Conservation (phyloP, 1,140 invertebrate genomes). For the Atopsyche davidsoni region DNA sequence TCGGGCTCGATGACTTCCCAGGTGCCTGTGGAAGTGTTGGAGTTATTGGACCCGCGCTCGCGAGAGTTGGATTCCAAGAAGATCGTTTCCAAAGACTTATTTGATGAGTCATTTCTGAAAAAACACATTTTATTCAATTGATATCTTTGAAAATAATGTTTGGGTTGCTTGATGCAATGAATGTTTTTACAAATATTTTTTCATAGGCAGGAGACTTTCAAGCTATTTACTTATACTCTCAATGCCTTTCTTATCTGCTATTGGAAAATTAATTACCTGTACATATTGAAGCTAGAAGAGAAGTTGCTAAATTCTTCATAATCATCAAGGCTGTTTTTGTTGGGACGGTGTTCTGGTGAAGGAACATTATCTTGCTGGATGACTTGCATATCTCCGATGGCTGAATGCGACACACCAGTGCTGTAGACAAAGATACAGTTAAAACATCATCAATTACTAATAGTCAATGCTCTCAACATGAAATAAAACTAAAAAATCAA, state of each 20-base stretch:
- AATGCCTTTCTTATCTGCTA: no score
- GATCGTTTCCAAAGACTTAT: constrained; percentile 20
- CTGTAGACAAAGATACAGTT: no score
- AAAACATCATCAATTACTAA: no score
- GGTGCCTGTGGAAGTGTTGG: constrained; percentile 16
- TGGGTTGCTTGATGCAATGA: not conserved
- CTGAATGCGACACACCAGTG: constrained; percentile 86
- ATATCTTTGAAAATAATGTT: not conserved
- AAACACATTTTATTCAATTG: not conserved
- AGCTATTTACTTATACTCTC: no score
- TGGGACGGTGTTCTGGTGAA: constrained; percentile 25
- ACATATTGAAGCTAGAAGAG: constrained; percentile 49
- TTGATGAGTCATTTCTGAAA: constrained; percentile 25
- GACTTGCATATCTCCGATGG: constrained; percentile 84
- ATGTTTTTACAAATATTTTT: no score
- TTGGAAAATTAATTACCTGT: constrained; percentile 34
- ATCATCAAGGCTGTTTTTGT: constrained; percentile 33
- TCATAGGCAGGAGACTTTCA: no score
- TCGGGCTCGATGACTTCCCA: constrained; percentile 41
- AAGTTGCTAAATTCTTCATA: constrained; percentile 43
- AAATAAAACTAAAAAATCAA: not conserved
- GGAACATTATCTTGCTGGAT: constrained; percentile 76
- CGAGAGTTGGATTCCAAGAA: constrained; percentile 19
- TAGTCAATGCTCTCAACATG: not conserved
- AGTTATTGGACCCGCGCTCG: constrained; percentile 14